Evolutionary conservation across 2,113 vertebrate species (phyloP).

Genomic region (Bagarius yarrelli): DNA sequence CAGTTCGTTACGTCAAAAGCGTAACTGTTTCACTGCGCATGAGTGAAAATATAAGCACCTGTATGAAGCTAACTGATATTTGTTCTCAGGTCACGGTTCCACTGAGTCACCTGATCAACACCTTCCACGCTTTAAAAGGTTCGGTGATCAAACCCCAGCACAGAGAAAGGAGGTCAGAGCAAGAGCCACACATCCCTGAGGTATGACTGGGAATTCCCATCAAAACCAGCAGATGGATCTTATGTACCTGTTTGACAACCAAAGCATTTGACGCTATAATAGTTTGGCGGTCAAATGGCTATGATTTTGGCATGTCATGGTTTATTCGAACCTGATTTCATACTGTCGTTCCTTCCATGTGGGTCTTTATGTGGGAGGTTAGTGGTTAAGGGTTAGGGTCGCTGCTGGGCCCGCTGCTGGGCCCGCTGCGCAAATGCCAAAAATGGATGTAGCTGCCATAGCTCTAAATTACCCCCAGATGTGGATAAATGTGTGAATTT

Average conservation of each 20-base stretch:
- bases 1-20: not conserved
- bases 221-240: not conserved
- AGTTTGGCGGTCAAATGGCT: no score
- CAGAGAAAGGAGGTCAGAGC: constrained; percentile 71
- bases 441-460: not conserved
- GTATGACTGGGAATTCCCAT: constrained; percentile 60
- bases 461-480: not conserved
- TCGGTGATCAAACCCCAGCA: constrained; percentile 69
- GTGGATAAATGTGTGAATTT: not conserved
- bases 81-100: constrained; percentile 86
- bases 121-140: constrained; percentile 87
- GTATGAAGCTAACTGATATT: not conserved
- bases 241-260: not conserved
- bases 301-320: no score
- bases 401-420: no score
- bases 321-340: no score
- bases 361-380: no score
- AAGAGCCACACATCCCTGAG: constrained; percentile 74
- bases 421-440: not conserved
- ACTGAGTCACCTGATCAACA: constrained; percentile 92
- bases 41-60: not conserved
- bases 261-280: not conserved
- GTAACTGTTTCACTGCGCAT: not conserved
- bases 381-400: no score
- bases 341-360: no score